These are phyloP conservation scores for Protula sp. DNA, from an alignment of 2,888 invertebrate genomes.

Conservation along the genomic window DNA sequence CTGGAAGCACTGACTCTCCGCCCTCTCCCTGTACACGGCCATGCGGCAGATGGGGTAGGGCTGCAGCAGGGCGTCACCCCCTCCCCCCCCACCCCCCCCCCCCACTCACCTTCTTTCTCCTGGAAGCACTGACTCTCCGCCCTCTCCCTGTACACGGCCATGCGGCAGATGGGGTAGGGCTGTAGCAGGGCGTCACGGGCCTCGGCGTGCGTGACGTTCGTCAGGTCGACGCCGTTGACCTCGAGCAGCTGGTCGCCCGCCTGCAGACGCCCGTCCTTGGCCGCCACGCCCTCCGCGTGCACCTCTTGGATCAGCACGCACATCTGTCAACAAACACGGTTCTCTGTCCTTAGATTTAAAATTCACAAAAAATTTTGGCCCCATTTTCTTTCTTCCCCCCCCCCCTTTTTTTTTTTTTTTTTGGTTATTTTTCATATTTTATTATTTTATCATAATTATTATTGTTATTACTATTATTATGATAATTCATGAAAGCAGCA, in stretches of 20 bases:
- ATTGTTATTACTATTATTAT: too few species aligned
- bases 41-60: constrained; percentile 51
- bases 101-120: neutral
- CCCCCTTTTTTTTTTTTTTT: too few species aligned
- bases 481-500: too few species aligned
- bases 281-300: constrained; percentile 51
- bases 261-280: constrained; percentile 52
- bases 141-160: constrained; percentile 55
- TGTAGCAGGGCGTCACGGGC: constrained; percentile 49
- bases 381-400: too few species aligned
- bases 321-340: constrained; percentile 40
- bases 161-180: constrained; percentile 49
- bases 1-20: constrained; percentile 24
- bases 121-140: constrained; percentile 27
- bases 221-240: constrained; percentile 53
- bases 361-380: too few species aligned
- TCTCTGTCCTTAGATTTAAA: too few species aligned
- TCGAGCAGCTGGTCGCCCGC: constrained; percentile 56
- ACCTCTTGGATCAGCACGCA: constrained; percentile 56
- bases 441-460: too few species aligned
- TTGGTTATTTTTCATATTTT: too few species aligned
- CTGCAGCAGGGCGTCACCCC: constrained; percentile 49
- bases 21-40: constrained; percentile 55
- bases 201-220: constrained; percentile 44
- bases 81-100: too few species aligned